These are phyloP conservation scores for Temnothorax nylanderi DNA, from an alignment of 1,140 invertebrate species.

Conservation along the genomic window DNA sequence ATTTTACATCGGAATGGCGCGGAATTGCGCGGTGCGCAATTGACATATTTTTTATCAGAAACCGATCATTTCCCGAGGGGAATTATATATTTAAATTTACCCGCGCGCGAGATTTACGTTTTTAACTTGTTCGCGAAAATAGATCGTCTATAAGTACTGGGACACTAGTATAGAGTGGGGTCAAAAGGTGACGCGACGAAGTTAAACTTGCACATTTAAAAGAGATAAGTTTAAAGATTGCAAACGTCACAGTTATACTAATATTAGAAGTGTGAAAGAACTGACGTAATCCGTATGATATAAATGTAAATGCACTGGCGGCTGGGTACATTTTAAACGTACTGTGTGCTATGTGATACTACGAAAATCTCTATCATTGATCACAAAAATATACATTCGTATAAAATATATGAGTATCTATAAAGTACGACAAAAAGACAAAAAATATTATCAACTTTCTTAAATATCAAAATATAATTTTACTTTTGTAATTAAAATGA, in stretches of 20 bases:
- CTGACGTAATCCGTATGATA: neutral
- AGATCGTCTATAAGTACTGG: slow-evolving; percentile 6
- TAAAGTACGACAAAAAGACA: neutral
- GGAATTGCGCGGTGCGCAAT: neutral
- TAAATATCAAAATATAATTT: neutral
- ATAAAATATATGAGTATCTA: neutral
- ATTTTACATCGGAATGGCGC: neutral
- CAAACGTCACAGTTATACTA: neutral
- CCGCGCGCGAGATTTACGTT: slow-evolving; percentile 1
- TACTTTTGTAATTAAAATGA: neutral
- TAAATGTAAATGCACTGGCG: neutral
- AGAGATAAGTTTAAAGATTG: slow-evolving; percentile 6
- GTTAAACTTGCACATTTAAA: neutral
- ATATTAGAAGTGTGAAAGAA: slow-evolving; percentile 12
- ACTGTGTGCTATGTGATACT: neutral
- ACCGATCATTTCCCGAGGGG: neutral
- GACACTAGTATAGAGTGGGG: neutral
- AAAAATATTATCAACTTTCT: neutral
- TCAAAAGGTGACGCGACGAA: slow-evolving; percentile 32
- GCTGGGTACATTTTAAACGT: neutral
- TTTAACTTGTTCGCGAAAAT: slow-evolving; percentile 7
- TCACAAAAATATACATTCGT: neutral
- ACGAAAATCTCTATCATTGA: neutral
- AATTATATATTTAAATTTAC: slow-evolving; percentile 40
- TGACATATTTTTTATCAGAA: slow-evolving; percentile 9